Evolutionary conservation across 2,888 invertebrate species (phyloP), one percentile per base, ranked within the genome.

Genomic region (Stenichneumon culpator): DNA sequence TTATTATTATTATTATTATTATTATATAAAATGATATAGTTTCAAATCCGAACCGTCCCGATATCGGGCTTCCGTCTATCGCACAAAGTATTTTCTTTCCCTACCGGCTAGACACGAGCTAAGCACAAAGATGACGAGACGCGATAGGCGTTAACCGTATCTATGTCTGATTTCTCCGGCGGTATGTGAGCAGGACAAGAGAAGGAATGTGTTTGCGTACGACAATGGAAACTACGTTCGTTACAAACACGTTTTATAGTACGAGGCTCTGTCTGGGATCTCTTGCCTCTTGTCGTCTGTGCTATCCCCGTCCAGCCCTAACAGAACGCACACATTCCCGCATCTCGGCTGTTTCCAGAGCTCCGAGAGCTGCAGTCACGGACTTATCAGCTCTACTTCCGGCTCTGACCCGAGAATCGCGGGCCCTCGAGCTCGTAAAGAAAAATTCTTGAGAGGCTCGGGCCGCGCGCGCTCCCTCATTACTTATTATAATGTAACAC

Each of bases 81-180:
- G 47, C 80, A 16, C 84, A 67, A 72, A 44, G 80, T 77, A 47
- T 84, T 80, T 84, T 68, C 79, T 80, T 83, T 86, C 72, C 79
- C 28, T 36, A 60, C 47, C 67, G 83, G 63, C 83, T 81, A 86
- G 83, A 83, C 86, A 81, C 81, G 81, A 86, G 84, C 86, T 81
- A 86, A 86, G 86, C 86, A 81, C 78, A 86, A 86, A 84, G 80
- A 83, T 80, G 54, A 28, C 57, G 52, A 67, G 36, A 68, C 44
- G 39, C 73, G 83, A 86, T 82, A 84, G 70, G 47, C 60, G 39
- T 36, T 75, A 54, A 39, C 47, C 63, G 25, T 28, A 36, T 67
- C 47, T 50, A 39, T 32, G 69, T 70, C 39, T 82, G 74, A 63
- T 82, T 75, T 67, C 63, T 65, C 69, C 67, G 54, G 28, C n/a